Evolutionary conservation across 2,888 invertebrate genomes (phyloP).

Genomic region (Drosophila merina): DNA sequence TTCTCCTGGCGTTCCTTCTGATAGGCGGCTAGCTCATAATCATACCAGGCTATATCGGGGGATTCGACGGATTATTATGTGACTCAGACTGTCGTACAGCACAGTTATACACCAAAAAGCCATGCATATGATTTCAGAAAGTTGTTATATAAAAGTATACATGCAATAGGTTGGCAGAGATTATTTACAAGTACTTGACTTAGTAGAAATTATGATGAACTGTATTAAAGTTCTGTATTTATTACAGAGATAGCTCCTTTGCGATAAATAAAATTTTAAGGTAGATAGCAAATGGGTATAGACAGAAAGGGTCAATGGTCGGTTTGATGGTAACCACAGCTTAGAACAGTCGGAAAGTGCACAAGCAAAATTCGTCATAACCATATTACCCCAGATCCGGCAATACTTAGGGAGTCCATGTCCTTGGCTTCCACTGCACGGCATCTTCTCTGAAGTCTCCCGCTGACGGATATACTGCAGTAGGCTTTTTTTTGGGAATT

Average conservation of each 20-base stretch:
- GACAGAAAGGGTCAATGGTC: slow-evolving; percentile 47
- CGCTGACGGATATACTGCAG: slow-evolving; percentile 28
- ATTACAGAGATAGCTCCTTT: slow-evolving; percentile 62
- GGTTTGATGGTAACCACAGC: slow-evolving; percentile 57
- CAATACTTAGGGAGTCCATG: slow-evolving; percentile 58
- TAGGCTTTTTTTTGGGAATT: slow-evolving; percentile 39
- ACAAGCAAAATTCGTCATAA: slow-evolving; percentile 68
- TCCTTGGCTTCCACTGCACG: slow-evolving; percentile 27
- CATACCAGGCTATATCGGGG: slow-evolving; percentile 92
- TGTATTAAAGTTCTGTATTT: slow-evolving; percentile 3
- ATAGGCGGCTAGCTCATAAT: slow-evolving; percentile 92
- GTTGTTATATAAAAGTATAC: slow-evolving; percentile 7
- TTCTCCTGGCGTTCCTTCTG: slow-evolving; percentile 91
- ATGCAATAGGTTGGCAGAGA: slow-evolving; percentile 5
- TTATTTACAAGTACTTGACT: slow-evolving; percentile 31
- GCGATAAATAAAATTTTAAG: slow-evolving; percentile 4
- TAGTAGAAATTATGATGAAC: slow-evolving; percentile 39
- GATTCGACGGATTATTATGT: slow-evolving; percentile 25
- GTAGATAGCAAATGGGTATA: slow-evolving; percentile 38
- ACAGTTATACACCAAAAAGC: slow-evolving; percentile 10
- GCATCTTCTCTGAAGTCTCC: slow-evolving; percentile 26
- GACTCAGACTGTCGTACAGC: neutral
- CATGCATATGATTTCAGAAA: slow-evolving; percentile 22
- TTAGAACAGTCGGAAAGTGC: slow-evolving; percentile 53
- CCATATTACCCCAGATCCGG: slow-evolving; percentile 78